Evolutionary conservation across 2,888 invertebrate genomes (phyloP).

Genomic region (Hipparchia sbordonii): DNA sequence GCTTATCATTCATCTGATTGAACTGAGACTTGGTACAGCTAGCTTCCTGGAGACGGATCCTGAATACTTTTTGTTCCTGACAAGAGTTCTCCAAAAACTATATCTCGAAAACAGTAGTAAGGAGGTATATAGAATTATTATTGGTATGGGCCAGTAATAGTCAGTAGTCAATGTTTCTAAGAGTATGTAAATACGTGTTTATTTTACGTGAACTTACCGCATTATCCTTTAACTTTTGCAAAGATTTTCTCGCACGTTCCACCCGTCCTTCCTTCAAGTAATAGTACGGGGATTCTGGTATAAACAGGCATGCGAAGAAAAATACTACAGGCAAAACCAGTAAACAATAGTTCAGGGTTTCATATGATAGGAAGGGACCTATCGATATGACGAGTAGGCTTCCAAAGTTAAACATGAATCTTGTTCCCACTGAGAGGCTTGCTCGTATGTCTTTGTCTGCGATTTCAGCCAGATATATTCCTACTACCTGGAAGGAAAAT

Average conservation of each 20-base stretch:
- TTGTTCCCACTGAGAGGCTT: conserved; percentile 54
- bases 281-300: conserved; percentile 84
- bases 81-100: too few species aligned
- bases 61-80: too few species aligned
- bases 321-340: conserved; percentile 69
- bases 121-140: neutral
- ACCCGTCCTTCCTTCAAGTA: conserved; percentile 77
- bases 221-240: conserved; percentile 61
- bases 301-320: conserved; percentile 74
- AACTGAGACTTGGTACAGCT: too few species aligned
- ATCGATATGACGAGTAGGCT: conserved; percentile 64
- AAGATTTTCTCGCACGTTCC: conserved; percentile 65
- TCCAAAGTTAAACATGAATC: conserved; percentile 66
- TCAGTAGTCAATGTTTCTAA: neutral
- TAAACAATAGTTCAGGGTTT: conserved; percentile 66
- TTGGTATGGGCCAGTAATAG: neutral
- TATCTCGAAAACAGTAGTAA: too few species aligned
- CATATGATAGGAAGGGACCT: conserved; percentile 66
- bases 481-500: conserved; percentile 58
- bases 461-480: conserved; percentile 71
- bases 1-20: too few species aligned
- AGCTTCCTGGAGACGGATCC: too few species aligned
- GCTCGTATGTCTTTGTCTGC: conserved; percentile 72
- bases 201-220: conserved; percentile 47
- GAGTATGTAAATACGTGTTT: neutral